Base-by-base conservation (phyloP, 2,888 invertebrate genomes). In the Mesorhabditis sp. region DNA sequence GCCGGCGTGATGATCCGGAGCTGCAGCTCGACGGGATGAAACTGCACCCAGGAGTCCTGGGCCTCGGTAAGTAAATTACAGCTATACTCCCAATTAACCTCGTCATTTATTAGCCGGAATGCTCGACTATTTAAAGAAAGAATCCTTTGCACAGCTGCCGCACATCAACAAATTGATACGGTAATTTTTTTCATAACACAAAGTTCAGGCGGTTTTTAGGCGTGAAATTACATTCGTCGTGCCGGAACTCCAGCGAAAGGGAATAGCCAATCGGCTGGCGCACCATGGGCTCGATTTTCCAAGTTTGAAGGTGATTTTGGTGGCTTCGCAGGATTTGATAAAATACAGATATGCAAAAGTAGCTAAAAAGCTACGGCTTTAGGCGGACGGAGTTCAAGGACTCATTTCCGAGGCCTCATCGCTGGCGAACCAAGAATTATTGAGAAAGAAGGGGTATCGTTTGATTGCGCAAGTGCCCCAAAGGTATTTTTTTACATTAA, bases 341-440 rank as follows among this genome's bases (percentile, higher is more conserved):
- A 28, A 28, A 28, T 28, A 28, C 28, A 28, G 28, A 28, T 28
- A 28, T 28, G 28, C 28, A 28, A 28, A 28, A 28, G 28, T 28
- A 28, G 28, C 28, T 28, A 28, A 28, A 28, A 28, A 28, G 28
- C 28, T 28, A 28, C 28, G 28, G 28, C 28, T 50, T 50, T n/a
- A 50, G 58, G 58, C 58, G 7, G 58, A 50, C 58, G 58, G 58
- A 50, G 58, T 50, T 10, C 58, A 50, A n/a, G 58, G 58, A 13
- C n/a, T 50, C 7, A n/a, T 50, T n/a, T 50, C 58, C 58, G 58
- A 50, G 58, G 58, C 58, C n/a, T 50, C 58, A 50, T 50, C 58
- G n/a, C 58, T 50, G 10, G 58, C 58, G 7, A 50, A 50, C n/a
- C 58, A 50, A n/a, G n/a, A n/a, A 13, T n/a, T 50, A 13, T n/a